These are phyloP conservation scores for Perognathus longimembris DNA, from an alignment of 2,113 vertebrate species.

Conservation along the genomic window DNA sequence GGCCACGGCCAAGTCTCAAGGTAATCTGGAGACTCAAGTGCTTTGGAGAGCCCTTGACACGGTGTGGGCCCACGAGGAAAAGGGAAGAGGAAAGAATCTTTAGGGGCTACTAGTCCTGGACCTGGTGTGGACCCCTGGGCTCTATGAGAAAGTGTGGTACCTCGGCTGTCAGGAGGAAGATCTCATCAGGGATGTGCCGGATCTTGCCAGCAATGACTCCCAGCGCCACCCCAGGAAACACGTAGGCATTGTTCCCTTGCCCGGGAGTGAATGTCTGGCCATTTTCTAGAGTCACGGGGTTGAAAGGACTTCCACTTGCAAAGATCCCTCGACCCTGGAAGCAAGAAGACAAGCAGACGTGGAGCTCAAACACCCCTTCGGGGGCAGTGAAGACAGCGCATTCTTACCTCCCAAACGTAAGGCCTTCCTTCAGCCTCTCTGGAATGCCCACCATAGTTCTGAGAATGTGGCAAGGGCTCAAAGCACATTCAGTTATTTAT, in stretches of 20 bases:
- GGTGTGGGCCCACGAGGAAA: neutral
- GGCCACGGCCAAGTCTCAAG: neutral
- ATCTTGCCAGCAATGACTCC: conserved; percentile 93
- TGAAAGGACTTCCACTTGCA: conserved; percentile 96
- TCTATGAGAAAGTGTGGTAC: conserved; percentile 76
- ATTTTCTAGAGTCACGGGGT: conserved; percentile 92
- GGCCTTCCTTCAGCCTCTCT: neutral
- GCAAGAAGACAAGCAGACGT: conserved; percentile 64
- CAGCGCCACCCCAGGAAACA: conserved; percentile 97
- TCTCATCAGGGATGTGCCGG: conserved; percentile 95
- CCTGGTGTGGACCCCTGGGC: neutral
- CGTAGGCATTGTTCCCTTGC: conserved; percentile 98
- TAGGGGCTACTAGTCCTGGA: neutral
- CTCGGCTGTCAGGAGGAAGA: conserved; percentile 98
- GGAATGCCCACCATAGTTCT: neutral
- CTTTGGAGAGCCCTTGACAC: neutral
- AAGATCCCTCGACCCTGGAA: conserved; percentile 95
- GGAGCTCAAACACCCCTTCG: neutral
- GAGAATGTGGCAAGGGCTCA: neutral
- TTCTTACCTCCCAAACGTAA: neutral
- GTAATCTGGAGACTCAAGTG: neutral
- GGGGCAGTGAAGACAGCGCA: neutral
- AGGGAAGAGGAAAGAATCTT: neutral
- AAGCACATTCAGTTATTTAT: neutral
- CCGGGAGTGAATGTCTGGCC: conserved; percentile 96